These are phyloP conservation scores for Anableps anableps DNA, from an alignment of 2,797 vertebrate species.

Conservation along the genomic window DNA sequence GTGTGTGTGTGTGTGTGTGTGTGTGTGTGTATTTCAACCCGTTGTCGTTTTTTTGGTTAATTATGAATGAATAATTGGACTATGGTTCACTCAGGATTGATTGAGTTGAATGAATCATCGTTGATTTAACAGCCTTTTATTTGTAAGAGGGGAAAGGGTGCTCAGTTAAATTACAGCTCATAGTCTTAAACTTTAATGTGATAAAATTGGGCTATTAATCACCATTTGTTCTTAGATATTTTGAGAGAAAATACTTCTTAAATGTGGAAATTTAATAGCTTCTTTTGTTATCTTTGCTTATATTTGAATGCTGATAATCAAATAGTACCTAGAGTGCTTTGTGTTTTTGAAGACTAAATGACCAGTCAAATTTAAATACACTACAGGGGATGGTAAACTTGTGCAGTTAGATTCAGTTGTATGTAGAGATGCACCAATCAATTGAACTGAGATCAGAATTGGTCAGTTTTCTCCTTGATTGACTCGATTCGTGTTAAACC, in stretches of 20 bases:
- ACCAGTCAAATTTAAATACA: not conserved
- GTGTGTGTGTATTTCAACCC: too few species aligned
- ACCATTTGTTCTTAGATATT: not conserved
- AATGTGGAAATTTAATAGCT: too few species aligned
- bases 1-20: too few species aligned
- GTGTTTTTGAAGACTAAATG: not conserved
- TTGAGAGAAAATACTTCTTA: too few species aligned
- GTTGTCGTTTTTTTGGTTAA: too few species aligned
- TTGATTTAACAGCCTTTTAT: not conserved
- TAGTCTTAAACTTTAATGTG: not conserved
- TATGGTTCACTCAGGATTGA: not conserved
- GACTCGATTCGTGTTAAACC: not conserved
- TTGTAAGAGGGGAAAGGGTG: not conserved
- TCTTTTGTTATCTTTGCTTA: not conserved
- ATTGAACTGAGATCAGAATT: not conserved
- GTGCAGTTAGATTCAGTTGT: not conserved
- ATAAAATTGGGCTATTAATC: not conserved
- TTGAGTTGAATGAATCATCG: too few species aligned
- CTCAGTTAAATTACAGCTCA: not conserved
- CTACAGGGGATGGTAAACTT: not conserved
- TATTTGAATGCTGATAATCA: not conserved
- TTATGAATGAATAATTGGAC: too few species aligned
- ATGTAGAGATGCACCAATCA: not conserved
- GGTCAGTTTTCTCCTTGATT: not conserved
- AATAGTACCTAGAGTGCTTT: not conserved